Base-by-base conservation (phyloP, 1,140 invertebrate species). In the Tetramorium parvispinum region DNA sequence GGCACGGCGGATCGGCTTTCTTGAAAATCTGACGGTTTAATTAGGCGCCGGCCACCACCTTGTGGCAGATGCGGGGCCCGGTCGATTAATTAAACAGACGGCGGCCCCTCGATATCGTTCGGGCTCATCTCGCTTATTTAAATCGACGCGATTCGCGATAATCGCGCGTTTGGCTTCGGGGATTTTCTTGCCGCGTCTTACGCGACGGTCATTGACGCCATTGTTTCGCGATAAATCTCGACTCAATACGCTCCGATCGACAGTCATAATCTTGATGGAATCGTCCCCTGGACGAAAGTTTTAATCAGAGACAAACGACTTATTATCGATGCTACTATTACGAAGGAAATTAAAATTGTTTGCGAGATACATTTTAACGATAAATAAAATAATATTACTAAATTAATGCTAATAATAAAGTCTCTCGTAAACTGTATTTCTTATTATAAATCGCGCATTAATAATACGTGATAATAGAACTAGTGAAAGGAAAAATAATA, bases 11-110 rank as follows among this genome's bases (percentile, higher is more conserved):
- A 91, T 88, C 85, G 88, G 85, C 88, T 90, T 92, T 89, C 90
- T 91, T 91, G 86, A 91, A 86, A 92, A 92, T 92, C 91, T 92
- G 91, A 92, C 88, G 91, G 88, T 92, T 92, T 92, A 92, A 92
- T 92, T 92, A 91, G 91, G 88, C 88, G 89, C 66, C 66, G 79
- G 27, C 63, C 61, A 55, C 78, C 88, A 83, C 88, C 85, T 88
- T 91, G 85, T 66, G 73, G 91, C 91, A 90, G 91, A 91, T 90
- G 90, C 77, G 79, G 83, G 55, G 85, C 40, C 46, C 21, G 10
- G 68, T 85, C 91, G 89, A 92, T 92, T 91, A 92, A 92, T 92
- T 92, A 91, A 65, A 86, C 73, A 73, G 51, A 27, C 65, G 61
- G 24, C 75, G 87, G 65, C 13, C 49, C 18, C 40, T 51, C 37